Base-by-base conservation (phyloP, 92 coral and sea anemone genomes). In the Actinernus sp. region DNA sequence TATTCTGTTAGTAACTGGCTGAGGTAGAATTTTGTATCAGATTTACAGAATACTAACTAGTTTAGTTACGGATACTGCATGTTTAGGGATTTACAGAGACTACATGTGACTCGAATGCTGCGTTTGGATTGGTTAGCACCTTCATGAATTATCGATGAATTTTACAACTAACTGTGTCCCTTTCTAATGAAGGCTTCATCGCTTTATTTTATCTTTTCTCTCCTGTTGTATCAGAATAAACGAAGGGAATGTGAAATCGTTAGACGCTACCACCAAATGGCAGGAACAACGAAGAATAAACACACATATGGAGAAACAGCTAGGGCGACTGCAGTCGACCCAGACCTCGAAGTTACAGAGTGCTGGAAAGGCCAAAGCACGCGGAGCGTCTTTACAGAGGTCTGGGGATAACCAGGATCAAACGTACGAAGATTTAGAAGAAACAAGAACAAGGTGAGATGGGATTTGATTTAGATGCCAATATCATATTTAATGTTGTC, bases 241-340 rank as follows among this genome's bases (percentile, higher is more conserved):
- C 71, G 92, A 83, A 46, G 91, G 84, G 12, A 83, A 82, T 20
- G 58, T 63, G 52, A 83, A 73, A 19, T 76, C 58, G n/a, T 54
- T 79, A 14, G 93, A 87, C 10, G 77, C 84, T 12, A 80, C 88
- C 30, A 83, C 70, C 61, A 69, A 83, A 32, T 50, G 84, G 62
- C 97, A 91, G 55, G 88, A 81, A 40, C 91, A 91, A 32, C 92
- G 97, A 26, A 65, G 91, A 26, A 82, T 84, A 54, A 85, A 81
- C 36, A 92, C 86, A 32, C 95, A 91, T 50, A 28, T 94, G 33
- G 98, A 94, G 58, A 94, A 94, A 29, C 85, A 87, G 49, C 74
- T 94, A 55, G 96, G 82, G 2, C 66, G 84, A 52, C 73, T 65
- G 65, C 95, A 78, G 60, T 65, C 87, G 6, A n/a, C 64, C 9